phyloP scores from a whole-genome alignment of 2,113 vertebrate genomes.

The Gracilinanus agilis region DNA sequence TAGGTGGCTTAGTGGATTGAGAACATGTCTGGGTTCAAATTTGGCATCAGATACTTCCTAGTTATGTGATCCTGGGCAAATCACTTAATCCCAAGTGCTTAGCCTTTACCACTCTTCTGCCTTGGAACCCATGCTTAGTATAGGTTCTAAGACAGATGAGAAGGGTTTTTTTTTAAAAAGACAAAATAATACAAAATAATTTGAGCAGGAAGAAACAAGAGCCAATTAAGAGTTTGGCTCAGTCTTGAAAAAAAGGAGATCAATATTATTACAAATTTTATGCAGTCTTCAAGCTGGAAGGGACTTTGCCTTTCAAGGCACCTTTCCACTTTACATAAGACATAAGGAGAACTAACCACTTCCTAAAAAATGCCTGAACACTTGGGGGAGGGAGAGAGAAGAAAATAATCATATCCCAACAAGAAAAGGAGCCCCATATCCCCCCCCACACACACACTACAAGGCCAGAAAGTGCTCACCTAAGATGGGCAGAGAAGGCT shows the following conservation, averaged over 20 bases:
- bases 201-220: not conserved
- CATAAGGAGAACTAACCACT: not conserved
- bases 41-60: too few species aligned
- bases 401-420: conserved; percentile 2
- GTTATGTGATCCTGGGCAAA: too few species aligned
- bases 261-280: not conserved
- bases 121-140: too few species aligned
- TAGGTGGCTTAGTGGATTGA: too few species aligned
- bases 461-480: not conserved
- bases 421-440: not conserved
- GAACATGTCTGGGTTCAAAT: too few species aligned
- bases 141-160: too few species aligned
- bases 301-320: not conserved
- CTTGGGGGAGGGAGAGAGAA: not conserved
- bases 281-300: not conserved
- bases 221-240: not conserved
- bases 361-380: not conserved
- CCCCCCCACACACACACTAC: not conserved
- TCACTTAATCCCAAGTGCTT: too few species aligned
- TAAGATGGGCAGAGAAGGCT: not conserved
- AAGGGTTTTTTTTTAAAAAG: too few species aligned
- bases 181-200: not conserved
- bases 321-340: not conserved
- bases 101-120: too few species aligned
- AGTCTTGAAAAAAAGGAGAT: not conserved